These are phyloP conservation scores for Liodrosophila aerea DNA, from an alignment of 2,888 invertebrate genomes.

Conservation along the genomic window DNA sequence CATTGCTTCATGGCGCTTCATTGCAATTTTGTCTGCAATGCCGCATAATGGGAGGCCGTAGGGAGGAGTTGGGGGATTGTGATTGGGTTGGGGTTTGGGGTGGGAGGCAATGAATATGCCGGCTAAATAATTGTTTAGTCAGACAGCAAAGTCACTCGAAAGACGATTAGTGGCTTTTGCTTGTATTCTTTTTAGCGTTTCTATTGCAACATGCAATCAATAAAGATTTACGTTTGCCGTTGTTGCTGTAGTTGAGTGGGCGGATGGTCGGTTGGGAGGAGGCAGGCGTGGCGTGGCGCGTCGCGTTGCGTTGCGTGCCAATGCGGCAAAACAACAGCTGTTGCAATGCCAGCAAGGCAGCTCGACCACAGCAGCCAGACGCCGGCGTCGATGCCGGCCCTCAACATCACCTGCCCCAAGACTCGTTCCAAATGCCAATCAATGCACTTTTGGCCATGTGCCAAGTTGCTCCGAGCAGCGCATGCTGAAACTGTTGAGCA, in stretches of 20 bases:
- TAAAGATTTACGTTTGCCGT: constrained; percentile 60
- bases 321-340: constrained; percentile 74
- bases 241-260: constrained; percentile 6
- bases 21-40: constrained; percentile 53
- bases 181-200: constrained; percentile 43
- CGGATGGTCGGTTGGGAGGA: constrained; percentile 6
- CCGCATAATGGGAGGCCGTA: too few relatives aligned
- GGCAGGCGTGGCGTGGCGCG: constrained; percentile 12
- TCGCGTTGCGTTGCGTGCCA: constrained; percentile 45
- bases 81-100: neutral
- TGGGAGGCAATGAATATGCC: constrained; percentile 37
- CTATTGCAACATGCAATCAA: constrained; percentile 67
- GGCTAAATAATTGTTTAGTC: constrained; percentile 60
- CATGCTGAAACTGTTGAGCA: neutral
- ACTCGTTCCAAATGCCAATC: constrained; percentile 64
- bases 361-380: constrained; percentile 69
- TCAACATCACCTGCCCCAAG: constrained; percentile 44
- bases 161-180: constrained; percentile 52
- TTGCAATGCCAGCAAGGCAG: constrained; percentile 51
- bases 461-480: constrained; percentile 72
- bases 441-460: constrained; percentile 79
- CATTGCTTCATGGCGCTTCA: constrained; percentile 37
- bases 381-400: constrained; percentile 50
- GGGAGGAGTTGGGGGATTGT: too few relatives aligned
- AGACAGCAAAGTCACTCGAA: constrained; percentile 62